These are phyloP conservation scores for Cathartes aura DNA, from an alignment of 2,113 vertebrate genomes.

Conservation along the genomic window DNA sequence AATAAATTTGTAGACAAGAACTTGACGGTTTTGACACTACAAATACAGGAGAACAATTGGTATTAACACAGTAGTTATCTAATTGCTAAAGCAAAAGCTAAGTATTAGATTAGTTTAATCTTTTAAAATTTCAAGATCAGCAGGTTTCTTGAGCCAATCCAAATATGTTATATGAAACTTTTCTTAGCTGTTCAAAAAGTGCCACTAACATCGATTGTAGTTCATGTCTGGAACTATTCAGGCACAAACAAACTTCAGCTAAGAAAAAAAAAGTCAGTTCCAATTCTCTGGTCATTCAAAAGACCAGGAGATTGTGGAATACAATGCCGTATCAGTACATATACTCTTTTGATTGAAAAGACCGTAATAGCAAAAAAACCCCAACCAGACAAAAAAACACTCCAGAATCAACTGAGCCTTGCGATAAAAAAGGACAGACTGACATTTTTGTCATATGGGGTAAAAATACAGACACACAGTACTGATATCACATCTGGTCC, in stretches of 20 bases:
- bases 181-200: neutral
- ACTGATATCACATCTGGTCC: neutral
- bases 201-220: neutral
- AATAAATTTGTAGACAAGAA: neutral
- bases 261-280: neutral
- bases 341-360: neutral
- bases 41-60: neutral
- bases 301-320: neutral
- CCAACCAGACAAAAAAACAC: neutral
- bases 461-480: neutral
- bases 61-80: neutral
- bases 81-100: neutral
- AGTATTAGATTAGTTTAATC: neutral
- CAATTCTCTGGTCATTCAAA: neutral
- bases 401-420: neutral
- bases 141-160: neutral
- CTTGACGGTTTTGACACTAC: neutral
- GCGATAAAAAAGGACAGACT: neutral
- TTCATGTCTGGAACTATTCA: neutral
- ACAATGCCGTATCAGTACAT: neutral
- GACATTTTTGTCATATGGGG: neutral
- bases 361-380: accelerated
- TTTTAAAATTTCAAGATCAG: neutral
- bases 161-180: neutral
- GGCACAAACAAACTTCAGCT: neutral